Evolutionary conservation across 2,113 vertebrate genomes (phyloP), one percentile per base, ranked within the genome.

Genomic region (Lampris incognitus): DNA sequence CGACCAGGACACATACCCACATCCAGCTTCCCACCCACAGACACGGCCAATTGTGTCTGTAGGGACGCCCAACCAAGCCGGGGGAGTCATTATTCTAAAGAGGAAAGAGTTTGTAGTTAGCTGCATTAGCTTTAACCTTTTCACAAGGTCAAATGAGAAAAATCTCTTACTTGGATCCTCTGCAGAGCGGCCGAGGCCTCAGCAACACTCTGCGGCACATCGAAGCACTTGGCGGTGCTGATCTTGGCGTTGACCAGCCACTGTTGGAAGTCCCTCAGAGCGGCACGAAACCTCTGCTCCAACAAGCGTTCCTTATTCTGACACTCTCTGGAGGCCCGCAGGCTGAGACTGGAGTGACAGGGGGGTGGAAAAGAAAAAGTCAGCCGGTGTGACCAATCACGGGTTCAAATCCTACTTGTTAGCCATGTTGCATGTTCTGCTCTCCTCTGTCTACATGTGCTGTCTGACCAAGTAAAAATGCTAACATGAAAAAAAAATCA

Each of bases 241-340:
- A 98, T 95, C 91, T 96, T 98, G 67, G 97, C 96, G 56, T 95
- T 98, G 81, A 99, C 95, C 88, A 99, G 85, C 98, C 98, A 99
- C 86, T 99, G 98, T 81, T 99, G 97, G 88, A 98, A 98, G 67
- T 98, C 97, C 72, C 97, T 94, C 82, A 95, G 94, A 41, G 95
- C 94, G 0, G 88, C 94, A 40, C 93, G 95, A 88, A 99, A 99
- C 74, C 96, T 94, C 85, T 99, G 96, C 82, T 98, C 97, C 89
- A 99, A 92, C 82, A 95, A 92, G 81, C 97, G 96, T 89, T 99
- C 98, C 92, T 98, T 98, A 88, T 94, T 97, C 90, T 98, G 97
- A 93, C 97, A 98, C 84, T 96, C 94, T 87, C 97, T 95, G 61
- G 97, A 96, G 41, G 97, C 96, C 90, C 97, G 96, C 52, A 99